phyloP scores from a whole-genome alignment of 1,140 invertebrate species.

The Thalassaphorura encarpata region DNA sequence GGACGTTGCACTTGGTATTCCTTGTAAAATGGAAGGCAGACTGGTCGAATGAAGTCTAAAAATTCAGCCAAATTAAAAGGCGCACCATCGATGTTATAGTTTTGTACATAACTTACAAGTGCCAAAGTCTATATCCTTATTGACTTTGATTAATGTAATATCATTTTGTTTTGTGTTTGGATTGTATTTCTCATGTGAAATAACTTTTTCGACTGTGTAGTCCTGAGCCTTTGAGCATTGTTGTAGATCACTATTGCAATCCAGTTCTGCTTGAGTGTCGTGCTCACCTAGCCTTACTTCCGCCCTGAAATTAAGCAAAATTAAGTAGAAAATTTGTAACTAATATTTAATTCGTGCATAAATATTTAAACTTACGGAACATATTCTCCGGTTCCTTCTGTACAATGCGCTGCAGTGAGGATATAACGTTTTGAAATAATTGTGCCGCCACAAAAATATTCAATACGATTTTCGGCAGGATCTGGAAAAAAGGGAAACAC shows the following conservation, averaged over 20 bases:
- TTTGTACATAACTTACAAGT: conserved; percentile 11
- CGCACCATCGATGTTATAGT: background rate
- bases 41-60: conserved; percentile 25
- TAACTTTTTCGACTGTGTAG: conserved; percentile 24
- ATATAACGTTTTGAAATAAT: conserved; percentile 26
- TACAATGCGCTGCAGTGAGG: conserved; percentile 19
- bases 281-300: conserved; percentile 54
- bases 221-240: conserved; percentile 19
- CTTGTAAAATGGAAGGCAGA: conserved; percentile 27
- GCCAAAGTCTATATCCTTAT: conserved; percentile 39
- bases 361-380: conserved; percentile 5
- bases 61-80: background rate
- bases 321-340: background rate
- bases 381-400: conserved; percentile 3
- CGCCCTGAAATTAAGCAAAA: conserved; percentile 36
- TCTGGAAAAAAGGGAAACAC: background rate
- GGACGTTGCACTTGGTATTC: conserved; percentile 20
- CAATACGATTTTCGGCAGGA: conserved; percentile 8
- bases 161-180: conserved; percentile 44
- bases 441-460: conserved; percentile 28
- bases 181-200: conserved; percentile 20
- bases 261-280: conserved; percentile 44
- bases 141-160: conserved; percentile 51
- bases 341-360: background rate
- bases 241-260: conserved; percentile 45